A percentile compares a stretch with the other conserved stretches of the same genome.
phyloP scores from a whole-genome alignment of 2,888 invertebrate species.

The Alviniconcha strummeri region DNA sequence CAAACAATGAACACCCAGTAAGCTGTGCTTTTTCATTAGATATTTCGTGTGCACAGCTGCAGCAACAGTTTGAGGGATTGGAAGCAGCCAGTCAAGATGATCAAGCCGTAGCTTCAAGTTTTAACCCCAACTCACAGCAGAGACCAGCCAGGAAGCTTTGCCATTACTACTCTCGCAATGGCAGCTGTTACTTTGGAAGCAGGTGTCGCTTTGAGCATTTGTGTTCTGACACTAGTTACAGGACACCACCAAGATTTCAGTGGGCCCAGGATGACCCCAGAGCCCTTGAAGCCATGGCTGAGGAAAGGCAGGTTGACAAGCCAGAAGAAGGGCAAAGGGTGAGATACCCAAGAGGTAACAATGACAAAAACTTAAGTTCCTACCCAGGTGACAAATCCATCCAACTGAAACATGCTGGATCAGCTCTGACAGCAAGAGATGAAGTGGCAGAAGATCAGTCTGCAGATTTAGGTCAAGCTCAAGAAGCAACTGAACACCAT shows the following conservation, averaged over 20 bases:
- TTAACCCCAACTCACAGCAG: neutral
- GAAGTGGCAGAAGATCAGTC: neutral
- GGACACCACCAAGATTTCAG: slow-evolving; percentile 15
- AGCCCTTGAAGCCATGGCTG: neutral
- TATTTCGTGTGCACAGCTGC: neutral
- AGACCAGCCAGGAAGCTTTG: slow-evolving; percentile 40
- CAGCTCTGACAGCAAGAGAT: neutral
- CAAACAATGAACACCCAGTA: slow-evolving; percentile 29
- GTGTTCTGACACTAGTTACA: slow-evolving; percentile 16
- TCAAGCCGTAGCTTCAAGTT: neutral
- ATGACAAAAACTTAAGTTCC: no score
- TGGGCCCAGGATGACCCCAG: neutral
- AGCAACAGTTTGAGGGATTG: slow-evolving; percentile 1
- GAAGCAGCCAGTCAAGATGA: neutral
- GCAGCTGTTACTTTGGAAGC: slow-evolving; percentile 55
- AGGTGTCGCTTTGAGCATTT: slow-evolving; percentile 50
- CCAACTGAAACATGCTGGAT: neutral
- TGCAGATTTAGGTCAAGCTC: neutral
- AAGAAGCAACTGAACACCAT: neutral
- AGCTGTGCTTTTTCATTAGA: neutral
- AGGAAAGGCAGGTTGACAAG: neutral
- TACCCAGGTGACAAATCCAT: no score
- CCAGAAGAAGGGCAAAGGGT: neutral
- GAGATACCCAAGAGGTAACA: neutral
- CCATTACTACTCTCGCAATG: slow-evolving; percentile 44